Base-by-base conservation (phyloP, 2,797 vertebrate genomes). In the Alectoris magna region DNA sequence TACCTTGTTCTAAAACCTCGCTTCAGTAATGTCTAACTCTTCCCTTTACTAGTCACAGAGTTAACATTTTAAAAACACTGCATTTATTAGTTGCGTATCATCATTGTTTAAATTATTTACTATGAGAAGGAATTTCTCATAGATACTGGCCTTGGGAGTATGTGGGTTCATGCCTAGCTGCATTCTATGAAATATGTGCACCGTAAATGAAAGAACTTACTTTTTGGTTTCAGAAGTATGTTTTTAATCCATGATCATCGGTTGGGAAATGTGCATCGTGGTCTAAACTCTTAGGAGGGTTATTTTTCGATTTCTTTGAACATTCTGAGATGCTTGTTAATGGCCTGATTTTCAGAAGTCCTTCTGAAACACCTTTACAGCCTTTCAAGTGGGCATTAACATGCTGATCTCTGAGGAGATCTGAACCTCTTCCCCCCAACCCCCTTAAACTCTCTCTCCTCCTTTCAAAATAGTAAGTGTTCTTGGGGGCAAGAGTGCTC, bases 381-480 rank as follows among this genome's bases (percentile, higher is more conserved):
- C 48, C 91, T 96, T 96, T 96, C 89, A 96, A 95, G 94, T 82
- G 91, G 92, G 82, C 79, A 84, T 39, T 91, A 89, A 89, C 87
- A 77, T 83, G n/a, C 89, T 58, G 21, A 41, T 51, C 89, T 60
- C 77, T 68, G 53, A 71, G 62, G 95, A 79, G 41, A 94, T 39
- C 87, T 88, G 69, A 66, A 38, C 68, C 24, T n/a, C 60, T 12
- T 22, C 3, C 4, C 4, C 16, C 15, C 6, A 11, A 5, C 31
- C 8, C 29, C 29, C n/a, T n/a, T 39, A 78, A 41, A 59, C 76
- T 85, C 18, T 90, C 41, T 83, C 79, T 68, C 39, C 46, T 64
- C 27, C 18, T 90, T 72, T 91, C 93, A 90, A 91, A 91, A 95
- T 94, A 93, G 95, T 93, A 96, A 29, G 15, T 69, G 63, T 96